phyloP scores from a whole-genome alignment of 2,113 vertebrate genomes.

The Dipodomys spectabilis region DNA sequence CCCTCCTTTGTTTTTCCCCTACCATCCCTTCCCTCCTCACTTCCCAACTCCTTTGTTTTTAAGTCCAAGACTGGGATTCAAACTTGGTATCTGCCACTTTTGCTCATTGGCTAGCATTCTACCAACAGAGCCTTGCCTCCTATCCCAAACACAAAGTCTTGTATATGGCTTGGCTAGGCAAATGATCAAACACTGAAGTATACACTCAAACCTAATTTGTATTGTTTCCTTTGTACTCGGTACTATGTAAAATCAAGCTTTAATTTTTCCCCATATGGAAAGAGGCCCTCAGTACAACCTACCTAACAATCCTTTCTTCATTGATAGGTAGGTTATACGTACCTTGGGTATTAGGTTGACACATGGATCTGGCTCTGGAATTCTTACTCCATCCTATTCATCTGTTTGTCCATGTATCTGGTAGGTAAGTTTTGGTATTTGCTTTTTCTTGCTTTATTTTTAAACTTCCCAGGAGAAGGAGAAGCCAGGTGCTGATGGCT shows the following conservation, averaged over 20 bases:
- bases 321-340: not conserved
- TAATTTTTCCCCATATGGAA: not conserved
- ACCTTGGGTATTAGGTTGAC: conserved; percentile 3
- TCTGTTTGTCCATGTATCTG: not conserved
- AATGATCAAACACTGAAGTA: not conserved
- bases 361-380: not conserved
- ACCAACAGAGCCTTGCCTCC: no score
- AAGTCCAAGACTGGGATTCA: no score
- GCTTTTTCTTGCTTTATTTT: not conserved
- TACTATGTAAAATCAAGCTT: not conserved
- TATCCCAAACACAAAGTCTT: no score
- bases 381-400: not conserved
- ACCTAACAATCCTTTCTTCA: not conserved
- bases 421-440: not conserved
- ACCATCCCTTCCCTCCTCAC: no score
- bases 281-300: conserved; percentile 1
- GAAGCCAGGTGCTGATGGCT: no score
- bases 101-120: no score
- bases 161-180: not conserved
- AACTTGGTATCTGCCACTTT: no score
- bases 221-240: not conserved
- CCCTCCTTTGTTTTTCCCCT: no score
- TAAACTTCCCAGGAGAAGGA: not conserved
- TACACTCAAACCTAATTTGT: not conserved
- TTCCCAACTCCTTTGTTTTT: no score